These are phyloP conservation scores for Oophaga pumilio DNA, from an alignment of 2,113 vertebrate genomes.

Conservation along the genomic window DNA sequence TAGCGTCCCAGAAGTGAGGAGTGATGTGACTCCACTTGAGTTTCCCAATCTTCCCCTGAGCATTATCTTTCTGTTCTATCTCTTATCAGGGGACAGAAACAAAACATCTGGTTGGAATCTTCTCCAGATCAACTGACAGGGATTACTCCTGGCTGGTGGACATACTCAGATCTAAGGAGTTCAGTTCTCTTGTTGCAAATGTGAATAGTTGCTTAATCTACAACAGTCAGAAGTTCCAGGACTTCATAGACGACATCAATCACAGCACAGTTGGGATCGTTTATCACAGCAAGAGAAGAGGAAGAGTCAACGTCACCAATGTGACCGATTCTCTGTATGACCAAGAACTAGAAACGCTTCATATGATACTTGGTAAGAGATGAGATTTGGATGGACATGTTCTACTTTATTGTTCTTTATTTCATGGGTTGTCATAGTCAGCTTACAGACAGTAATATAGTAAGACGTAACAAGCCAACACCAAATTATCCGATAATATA, in stretches of 20 bases:
- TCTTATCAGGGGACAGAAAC: background rate
- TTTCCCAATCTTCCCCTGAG: background rate
- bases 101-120: background rate
- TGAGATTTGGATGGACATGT: background rate
- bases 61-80: background rate
- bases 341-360: background rate
- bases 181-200: background rate
- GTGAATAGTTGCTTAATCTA: background rate
- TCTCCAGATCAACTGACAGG: background rate
- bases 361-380: background rate
- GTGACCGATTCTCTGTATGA: slow-evolving; percentile 2
- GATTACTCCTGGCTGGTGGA: slow-evolving; percentile 1
- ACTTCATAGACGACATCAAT: background rate
- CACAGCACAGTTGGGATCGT: background rate
- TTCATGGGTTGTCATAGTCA: background rate
- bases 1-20: no score
- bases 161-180: background rate
- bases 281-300: background rate
- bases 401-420: background rate
- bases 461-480: no score
- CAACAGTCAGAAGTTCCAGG: background rate
- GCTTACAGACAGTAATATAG: no score
- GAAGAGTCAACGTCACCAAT: background rate
- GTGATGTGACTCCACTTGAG: background rate
- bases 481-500: no score